These are phyloP conservation scores for Amphibalanus amphitrite DNA, from an alignment of 1,140 invertebrate genomes.

Conservation along the genomic window DNA sequence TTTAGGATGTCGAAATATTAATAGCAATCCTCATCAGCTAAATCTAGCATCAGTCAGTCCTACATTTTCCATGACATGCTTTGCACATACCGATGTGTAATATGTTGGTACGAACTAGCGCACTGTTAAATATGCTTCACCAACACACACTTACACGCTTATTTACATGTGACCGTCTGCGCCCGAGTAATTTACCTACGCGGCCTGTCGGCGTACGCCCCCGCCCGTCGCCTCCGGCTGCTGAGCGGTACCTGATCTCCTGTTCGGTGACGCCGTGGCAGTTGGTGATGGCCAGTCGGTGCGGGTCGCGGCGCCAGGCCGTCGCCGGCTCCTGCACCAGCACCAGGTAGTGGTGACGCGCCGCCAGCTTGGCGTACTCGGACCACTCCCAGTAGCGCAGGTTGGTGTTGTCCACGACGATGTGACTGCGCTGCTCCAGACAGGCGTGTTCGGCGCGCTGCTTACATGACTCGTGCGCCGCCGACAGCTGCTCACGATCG, in stretches of 20 bases:
- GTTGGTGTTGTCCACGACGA: conserved; percentile 30
- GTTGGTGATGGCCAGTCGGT: conserved; percentile 21
- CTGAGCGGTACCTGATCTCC: conserved; percentile 17
- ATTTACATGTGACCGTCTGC: too few relatives aligned
- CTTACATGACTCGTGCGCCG: conserved; percentile 23
- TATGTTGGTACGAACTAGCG: too few relatives aligned
- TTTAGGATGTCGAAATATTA: too few relatives aligned
- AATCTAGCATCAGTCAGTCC: too few relatives aligned
- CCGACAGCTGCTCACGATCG: conserved; percentile 19
- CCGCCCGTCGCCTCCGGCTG: too few relatives aligned
- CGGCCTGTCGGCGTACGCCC: too few relatives aligned
- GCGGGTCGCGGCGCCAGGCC: conserved; percentile 23
- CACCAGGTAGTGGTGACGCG: conserved; percentile 21
- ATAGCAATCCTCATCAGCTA: too few relatives aligned
- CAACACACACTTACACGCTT: too few relatives aligned
- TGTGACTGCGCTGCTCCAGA: conserved; percentile 15
- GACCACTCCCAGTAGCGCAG: conserved; percentile 25
- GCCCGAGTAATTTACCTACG: too few relatives aligned
- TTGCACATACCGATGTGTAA: too few relatives aligned
- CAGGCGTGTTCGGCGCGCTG: conserved; percentile 17
- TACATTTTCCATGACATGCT: too few relatives aligned
- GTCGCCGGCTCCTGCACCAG: conserved; percentile 25
- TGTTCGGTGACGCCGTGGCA: conserved; percentile 21
- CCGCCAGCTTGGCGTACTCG: conserved; percentile 23
- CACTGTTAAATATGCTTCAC: too few relatives aligned